Conservation (phyloP, 2,113 vertebrate species). For the Osmerus mordax region DNA sequence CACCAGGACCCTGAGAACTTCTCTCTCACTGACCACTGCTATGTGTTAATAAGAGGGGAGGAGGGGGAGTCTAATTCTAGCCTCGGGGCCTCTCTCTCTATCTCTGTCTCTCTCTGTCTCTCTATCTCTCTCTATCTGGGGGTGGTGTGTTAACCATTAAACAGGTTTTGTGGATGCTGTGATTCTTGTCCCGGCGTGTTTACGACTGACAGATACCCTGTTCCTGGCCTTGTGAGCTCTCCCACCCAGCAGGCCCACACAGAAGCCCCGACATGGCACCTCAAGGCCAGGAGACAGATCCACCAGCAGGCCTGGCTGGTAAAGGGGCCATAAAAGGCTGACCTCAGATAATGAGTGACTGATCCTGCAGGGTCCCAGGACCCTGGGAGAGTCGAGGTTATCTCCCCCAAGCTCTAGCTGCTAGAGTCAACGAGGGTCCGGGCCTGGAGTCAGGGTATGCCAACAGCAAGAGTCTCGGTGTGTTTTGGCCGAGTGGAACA, state of each 20-base stretch:
- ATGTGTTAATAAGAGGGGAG: conserved; percentile 24
- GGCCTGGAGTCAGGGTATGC: neutral
- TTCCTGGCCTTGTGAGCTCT: no score
- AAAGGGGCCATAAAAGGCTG: conserved; percentile 22
- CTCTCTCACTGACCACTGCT: conserved; percentile 15
- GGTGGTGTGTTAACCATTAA: conserved; percentile 16
- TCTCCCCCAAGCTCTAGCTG: conserved; percentile 39
- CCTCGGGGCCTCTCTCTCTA: conserved; percentile 31
- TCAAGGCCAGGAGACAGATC: conserved; percentile 53
- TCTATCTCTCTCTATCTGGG: no score
- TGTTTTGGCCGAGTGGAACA: no score
- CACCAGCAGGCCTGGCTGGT: conserved; percentile 28
- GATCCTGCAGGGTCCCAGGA: conserved; percentile 42
- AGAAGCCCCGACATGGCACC: conserved; percentile 25
- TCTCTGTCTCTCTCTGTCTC: neutral
- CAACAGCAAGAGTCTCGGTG: neutral
- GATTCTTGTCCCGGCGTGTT: conserved; percentile 31
- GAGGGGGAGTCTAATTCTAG: conserved; percentile 44
- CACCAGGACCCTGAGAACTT: conserved; percentile 31
- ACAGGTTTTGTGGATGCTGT: neutral
- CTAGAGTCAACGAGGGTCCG: neutral
- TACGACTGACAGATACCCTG: conserved; percentile 19
- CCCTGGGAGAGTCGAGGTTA: conserved; percentile 48
- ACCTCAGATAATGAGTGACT: conserved; percentile 57
- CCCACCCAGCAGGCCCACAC: conserved; percentile 17